phyloP scores from a whole-genome alignment of 1,140 invertebrate genomes.

The Aculops lycopersici region DNA sequence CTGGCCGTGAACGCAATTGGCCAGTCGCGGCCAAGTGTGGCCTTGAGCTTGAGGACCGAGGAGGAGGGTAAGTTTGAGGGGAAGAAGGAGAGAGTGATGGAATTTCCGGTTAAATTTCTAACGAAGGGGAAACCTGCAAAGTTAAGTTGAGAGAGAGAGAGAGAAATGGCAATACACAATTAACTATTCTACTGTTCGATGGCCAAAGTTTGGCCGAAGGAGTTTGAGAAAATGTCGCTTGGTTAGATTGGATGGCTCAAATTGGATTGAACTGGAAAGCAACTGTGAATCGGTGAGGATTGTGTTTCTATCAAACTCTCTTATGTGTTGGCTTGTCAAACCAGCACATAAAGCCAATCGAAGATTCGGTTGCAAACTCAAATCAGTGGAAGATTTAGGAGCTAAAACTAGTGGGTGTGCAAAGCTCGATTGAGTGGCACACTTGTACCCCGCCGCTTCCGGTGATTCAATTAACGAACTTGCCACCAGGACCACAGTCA shows the following conservation, averaged over 20 bases:
- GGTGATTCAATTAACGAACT: too few species aligned
- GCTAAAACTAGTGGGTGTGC: too few species aligned
- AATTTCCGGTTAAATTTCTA: slow-evolving; percentile 1
- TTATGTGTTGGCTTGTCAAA: not conserved
- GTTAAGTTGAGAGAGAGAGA: slow-evolving; percentile 7
- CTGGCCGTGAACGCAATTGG: slow-evolving; percentile 78
- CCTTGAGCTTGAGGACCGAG: slow-evolving; percentile 62
- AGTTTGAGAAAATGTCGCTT: slow-evolving; percentile 2
- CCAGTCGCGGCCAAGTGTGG: slow-evolving; percentile 53
- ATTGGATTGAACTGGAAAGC: too few species aligned
- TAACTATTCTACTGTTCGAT: not conserved
- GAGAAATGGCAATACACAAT: slow-evolving; percentile 1
- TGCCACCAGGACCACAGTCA: too few species aligned
- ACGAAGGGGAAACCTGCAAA: slow-evolving; percentile 1
- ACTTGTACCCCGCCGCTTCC: too few species aligned
- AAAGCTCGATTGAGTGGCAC: too few species aligned
- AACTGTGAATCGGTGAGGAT: not conserved
- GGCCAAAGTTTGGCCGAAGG: not conserved
- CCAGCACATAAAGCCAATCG: not conserved
- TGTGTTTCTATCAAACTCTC: not conserved
- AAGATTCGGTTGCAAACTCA: too few species aligned
- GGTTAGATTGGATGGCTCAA: too few species aligned
- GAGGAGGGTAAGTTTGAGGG: slow-evolving; percentile 32
- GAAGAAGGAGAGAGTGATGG: not conserved
- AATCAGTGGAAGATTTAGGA: too few species aligned